Percentiles rank a stretch among this genome's conserved stretches.
These are phyloP conservation scores for Psittacus erithacus DNA, from an alignment of 2,113 vertebrate species.

Conservation along the genomic window DNA sequence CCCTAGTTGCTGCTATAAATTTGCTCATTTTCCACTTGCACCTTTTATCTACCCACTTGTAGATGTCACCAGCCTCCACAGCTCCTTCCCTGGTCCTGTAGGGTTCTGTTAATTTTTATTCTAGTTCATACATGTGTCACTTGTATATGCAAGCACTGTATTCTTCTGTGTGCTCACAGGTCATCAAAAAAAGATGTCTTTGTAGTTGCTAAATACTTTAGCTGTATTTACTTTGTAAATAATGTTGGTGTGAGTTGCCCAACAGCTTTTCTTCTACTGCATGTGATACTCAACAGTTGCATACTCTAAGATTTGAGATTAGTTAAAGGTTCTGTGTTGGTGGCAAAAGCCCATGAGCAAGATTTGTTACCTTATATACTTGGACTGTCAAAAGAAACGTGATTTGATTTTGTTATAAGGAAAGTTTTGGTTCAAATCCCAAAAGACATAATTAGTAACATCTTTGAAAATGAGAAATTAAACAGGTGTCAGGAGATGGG, in stretches of 20 bases:
- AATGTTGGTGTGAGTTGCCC: not conserved
- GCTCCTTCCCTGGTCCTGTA: not conserved
- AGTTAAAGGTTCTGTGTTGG: not conserved
- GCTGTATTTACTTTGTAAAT: not conserved
- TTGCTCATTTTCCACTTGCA: not conserved
- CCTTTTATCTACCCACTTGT: not conserved
- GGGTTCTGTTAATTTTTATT: not conserved
- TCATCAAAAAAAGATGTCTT: not conserved
- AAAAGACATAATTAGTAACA: slow-evolving; percentile 18
- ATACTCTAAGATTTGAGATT: not conserved
- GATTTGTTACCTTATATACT: not conserved
- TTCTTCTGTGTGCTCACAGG: not conserved
- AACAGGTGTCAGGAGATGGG: not conserved
- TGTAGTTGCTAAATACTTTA: not conserved
- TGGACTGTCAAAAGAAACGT: not conserved
- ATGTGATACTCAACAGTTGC: not conserved
- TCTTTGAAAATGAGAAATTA: slow-evolving; percentile 50
- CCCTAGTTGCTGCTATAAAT: not conserved
- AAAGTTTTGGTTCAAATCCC: not conserved
- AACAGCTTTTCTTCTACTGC: not conserved
- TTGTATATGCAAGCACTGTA: not conserved
- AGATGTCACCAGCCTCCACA: not conserved
- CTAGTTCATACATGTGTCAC: not conserved
- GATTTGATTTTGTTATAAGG: not conserved
- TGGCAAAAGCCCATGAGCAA: not conserved